Percentiles rank a stretch among this genome's conserved stretches.
Conservation (phyloP, 2,797 vertebrate species). For the Tragelaphus oryx region DNA sequence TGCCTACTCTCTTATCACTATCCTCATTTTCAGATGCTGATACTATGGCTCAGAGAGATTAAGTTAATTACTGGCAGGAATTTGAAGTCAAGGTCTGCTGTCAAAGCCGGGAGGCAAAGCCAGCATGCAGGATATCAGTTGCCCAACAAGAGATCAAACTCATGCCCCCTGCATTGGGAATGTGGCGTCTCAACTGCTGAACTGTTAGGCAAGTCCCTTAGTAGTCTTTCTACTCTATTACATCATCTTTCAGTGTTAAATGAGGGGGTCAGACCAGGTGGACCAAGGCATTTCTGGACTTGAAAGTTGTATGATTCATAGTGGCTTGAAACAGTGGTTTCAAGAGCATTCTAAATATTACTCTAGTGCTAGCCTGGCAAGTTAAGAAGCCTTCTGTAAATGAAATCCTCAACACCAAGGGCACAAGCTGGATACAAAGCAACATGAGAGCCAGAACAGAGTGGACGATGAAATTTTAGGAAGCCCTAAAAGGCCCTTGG, state of each 20-base stretch:
- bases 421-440: conserved; percentile 18
- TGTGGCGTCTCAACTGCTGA: background rate
- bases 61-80: background rate
- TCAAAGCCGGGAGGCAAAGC: background rate
- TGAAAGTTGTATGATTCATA: conserved; percentile 11
- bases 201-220: background rate
- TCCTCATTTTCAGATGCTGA: background rate
- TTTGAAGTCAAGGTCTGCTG: conserved; percentile 4
- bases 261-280: background rate
- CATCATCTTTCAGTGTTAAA: background rate
- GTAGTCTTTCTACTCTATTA: background rate
- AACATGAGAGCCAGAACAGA: conserved; percentile 16
- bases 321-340: conserved; percentile 11
- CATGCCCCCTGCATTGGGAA: background rate
- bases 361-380: background rate
- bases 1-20: background rate
- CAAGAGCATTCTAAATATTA: conserved; percentile 39
- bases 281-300: conserved; percentile 11
- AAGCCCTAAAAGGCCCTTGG: background rate
- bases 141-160: background rate
- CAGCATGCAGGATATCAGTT: background rate
- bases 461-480: background rate
- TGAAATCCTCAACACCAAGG: conserved; percentile 9
- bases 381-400: conserved; percentile 13
- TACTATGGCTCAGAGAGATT: background rate